Conservation (phyloP, 2,888 invertebrate species). For the Chrysodeixis includens region DNA sequence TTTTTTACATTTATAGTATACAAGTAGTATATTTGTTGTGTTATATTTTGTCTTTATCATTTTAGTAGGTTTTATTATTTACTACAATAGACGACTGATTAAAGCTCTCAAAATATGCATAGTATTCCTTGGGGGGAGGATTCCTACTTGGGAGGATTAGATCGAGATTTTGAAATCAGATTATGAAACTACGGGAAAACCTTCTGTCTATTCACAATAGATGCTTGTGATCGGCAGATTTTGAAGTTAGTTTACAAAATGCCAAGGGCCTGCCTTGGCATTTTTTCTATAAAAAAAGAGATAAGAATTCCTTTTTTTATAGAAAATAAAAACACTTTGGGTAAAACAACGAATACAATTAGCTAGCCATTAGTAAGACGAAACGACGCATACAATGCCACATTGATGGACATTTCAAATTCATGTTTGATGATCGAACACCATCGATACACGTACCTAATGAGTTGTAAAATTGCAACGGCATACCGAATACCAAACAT, state of each 20-base stretch:
- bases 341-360: not conserved
- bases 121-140: too few species aligned
- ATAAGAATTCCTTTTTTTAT: too few species aligned
- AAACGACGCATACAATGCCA: constrained; percentile 13
- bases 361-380: not conserved
- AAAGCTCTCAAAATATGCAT: not conserved
- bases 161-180: not conserved
- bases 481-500: constrained; percentile 33
- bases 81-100: not conserved
- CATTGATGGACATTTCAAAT: constrained; percentile 39
- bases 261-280: not conserved
- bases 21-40: too few species aligned
- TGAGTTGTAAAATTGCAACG: constrained; percentile 53
- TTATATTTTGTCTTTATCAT: too few species aligned
- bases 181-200: not conserved
- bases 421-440: constrained; percentile 44
- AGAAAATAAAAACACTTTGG: too few species aligned
- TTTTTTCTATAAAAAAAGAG: too few species aligned
- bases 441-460: constrained; percentile 31
- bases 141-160: not conserved
- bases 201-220: not conserved
- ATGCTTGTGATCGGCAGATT: not conserved
- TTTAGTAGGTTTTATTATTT: too few species aligned
- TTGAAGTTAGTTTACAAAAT: not conserved
- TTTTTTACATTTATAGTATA: too few species aligned